phyloP scores from a whole-genome alignment of 2,888 invertebrate species.

The Diloba caeruleocephala region DNA sequence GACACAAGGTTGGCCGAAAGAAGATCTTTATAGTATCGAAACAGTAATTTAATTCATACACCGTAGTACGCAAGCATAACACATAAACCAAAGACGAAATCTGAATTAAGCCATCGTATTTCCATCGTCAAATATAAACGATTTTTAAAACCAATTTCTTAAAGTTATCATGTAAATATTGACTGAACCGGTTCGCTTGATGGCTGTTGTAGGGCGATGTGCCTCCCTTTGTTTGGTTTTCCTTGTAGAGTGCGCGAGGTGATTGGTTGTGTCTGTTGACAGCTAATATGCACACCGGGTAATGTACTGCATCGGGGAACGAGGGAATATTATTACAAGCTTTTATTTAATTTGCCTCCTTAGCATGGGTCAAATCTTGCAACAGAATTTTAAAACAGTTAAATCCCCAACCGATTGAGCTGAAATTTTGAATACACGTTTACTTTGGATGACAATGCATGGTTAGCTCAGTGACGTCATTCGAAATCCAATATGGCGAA shows the following conservation, averaged over 20 bases:
- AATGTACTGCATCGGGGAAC: constrained; percentile 64
- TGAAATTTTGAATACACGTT: too few relatives aligned
- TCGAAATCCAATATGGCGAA: too few relatives aligned
- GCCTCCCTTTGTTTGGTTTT: constrained; percentile 70
- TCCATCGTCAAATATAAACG: constrained; percentile 16
- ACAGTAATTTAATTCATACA: too few relatives aligned
- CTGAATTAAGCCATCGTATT: constrained; percentile 26
- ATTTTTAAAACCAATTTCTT: constrained; percentile 41
- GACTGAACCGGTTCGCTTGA: constrained; percentile 63
- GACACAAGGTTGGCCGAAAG: too few relatives aligned
- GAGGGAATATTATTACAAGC: constrained; percentile 47
- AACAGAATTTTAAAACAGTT: too few relatives aligned
- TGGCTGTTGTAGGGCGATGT: constrained; percentile 69
- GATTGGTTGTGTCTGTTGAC: constrained; percentile 74
- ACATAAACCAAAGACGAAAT: not conserved
- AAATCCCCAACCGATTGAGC: too few relatives aligned
- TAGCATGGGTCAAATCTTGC: too few relatives aligned
- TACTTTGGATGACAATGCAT: too few relatives aligned
- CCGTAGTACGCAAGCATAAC: not conserved
- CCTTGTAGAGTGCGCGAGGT: constrained; percentile 61
- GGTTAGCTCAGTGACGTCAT: too few relatives aligned
- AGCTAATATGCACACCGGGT: constrained; percentile 76
- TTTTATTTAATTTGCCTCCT: too few relatives aligned
- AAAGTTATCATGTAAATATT: constrained; percentile 68
- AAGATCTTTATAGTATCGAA: too few relatives aligned